A percentile compares a stretch with the other conserved stretches of the same genome.
These are phyloP conservation scores for Pharmacophagus antenor DNA, from an alignment of 2,888 invertebrate species.

Conservation along the genomic window DNA sequence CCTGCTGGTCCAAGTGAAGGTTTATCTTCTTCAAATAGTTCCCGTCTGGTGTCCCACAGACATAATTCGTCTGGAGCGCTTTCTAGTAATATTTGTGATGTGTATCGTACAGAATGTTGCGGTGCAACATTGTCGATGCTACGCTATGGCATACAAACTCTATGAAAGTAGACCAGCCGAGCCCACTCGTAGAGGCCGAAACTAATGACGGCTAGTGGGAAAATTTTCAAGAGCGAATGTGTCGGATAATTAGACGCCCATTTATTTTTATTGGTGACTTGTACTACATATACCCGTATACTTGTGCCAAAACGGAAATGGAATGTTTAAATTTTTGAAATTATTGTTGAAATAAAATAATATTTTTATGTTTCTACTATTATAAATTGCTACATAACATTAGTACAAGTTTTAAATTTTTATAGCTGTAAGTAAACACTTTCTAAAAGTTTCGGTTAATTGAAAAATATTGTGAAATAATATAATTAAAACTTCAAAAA, in stretches of 20 bases:
- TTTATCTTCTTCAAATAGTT: constrained; percentile 33
- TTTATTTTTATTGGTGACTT: constrained; percentile 5
- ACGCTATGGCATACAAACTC: constrained; percentile 54
- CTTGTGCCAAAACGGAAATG: too few relatives aligned
- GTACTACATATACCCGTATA: neutral
- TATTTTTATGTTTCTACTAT: too few relatives aligned
- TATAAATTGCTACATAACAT: too few relatives aligned
- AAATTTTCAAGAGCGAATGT: constrained; percentile 8
- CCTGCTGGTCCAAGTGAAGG: neutral
- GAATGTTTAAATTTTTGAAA: too few relatives aligned
- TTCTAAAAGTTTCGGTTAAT: too few relatives aligned
- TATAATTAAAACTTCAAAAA: too few relatives aligned
- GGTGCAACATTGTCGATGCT: constrained; percentile 42
- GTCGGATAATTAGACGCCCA: constrained; percentile 13
- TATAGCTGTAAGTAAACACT: too few relatives aligned
- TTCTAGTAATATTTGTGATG: constrained; percentile 65
- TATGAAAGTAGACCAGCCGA: constrained; percentile 62
- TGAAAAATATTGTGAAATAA: too few relatives aligned
- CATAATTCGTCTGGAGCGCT: constrained; percentile 55
- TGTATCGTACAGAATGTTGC: constrained; percentile 47
- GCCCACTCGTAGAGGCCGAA: constrained; percentile 25
- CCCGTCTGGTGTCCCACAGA: constrained; percentile 47
- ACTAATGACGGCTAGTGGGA: constrained; percentile 16
- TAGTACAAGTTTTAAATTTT: too few relatives aligned
- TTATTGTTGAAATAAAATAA: too few relatives aligned